Evolutionary conservation across 2,797 vertebrate genomes (phyloP).

Genomic region (Morus bassanus): DNA sequence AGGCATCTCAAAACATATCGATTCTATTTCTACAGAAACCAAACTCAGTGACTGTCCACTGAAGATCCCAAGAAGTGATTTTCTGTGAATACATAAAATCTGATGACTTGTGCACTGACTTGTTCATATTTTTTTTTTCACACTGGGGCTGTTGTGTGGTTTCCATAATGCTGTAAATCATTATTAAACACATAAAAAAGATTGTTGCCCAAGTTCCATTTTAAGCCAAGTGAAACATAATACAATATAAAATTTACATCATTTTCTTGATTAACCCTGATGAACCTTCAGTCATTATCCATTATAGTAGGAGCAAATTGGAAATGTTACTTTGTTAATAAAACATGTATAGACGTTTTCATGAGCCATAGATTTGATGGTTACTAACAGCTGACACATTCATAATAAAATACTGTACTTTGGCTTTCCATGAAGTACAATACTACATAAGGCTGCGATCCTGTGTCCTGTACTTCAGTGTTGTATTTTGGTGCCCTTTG

Average conservation of each 20-base stretch:
- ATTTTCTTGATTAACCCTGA: conserved; percentile 71
- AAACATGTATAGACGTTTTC: conserved; percentile 61
- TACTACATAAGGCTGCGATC: neutral
- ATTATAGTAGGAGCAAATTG: conserved; percentile 64
- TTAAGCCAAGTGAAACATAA: conserved; percentile 60
- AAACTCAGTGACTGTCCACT: neutral
- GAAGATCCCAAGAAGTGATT: conserved; percentile 1
- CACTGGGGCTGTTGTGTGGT: neutral
- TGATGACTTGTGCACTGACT: conserved; percentile 38
- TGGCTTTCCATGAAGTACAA: conserved; percentile 8
- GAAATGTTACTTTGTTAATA: conserved; percentile 70
- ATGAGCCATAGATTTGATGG: conserved; percentile 68
- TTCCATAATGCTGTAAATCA: conserved; percentile 61
- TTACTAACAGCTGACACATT: conserved; percentile 61
- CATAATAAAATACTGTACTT: conserved; percentile 62
- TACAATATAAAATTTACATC: conserved; percentile 61
- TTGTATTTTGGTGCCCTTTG: conserved; percentile 14
- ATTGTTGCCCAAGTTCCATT: conserved; percentile 40
- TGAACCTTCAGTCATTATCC: conserved; percentile 67
- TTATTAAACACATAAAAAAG: conserved; percentile 48
- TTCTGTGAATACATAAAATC: conserved; percentile 19
- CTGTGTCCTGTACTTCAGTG: neutral
- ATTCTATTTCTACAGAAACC: neutral
- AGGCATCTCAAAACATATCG: neutral
- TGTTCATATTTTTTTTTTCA: conserved; percentile 16